Percentiles rank a stretch among this genome's conserved stretches.
Conservation (phyloP, 2,797 vertebrate genomes). For the Micrastur ruficollis region DNA sequence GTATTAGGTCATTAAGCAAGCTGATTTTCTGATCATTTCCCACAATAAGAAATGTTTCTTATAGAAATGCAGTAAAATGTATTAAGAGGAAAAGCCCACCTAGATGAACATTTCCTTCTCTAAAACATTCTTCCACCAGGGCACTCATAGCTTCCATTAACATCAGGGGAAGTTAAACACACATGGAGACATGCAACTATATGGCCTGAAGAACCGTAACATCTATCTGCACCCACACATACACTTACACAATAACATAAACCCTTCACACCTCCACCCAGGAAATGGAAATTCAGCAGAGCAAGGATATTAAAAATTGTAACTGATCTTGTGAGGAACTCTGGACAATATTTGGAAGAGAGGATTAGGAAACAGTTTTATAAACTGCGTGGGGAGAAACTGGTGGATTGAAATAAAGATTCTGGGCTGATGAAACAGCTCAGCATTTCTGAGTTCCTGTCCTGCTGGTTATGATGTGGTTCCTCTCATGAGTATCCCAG, state of each 20-base stretch:
- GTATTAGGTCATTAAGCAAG: neutral
- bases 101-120: neutral
- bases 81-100: neutral
- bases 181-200: neutral
- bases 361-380: neutral
- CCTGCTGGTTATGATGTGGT: neutral
- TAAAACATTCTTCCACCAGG: neutral
- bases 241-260: neutral
- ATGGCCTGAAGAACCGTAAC: neutral
- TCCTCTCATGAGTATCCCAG: neutral
- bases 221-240: neutral
- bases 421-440: neutral
- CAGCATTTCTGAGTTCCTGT: constrained; percentile 13
- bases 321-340: neutral
- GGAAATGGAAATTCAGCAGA: neutral
- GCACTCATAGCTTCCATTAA: neutral
- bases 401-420: neutral
- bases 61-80: neutral
- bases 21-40: neutral
- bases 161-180: neutral
- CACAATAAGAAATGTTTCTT: neutral
- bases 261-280: neutral
- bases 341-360: neutral
- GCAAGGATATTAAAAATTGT: neutral
- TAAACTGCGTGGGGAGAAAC: constrained; percentile 4